Evolutionary conservation across 2,797 vertebrate species (phyloP), one percentile per base, ranked within the genome.

Genomic region (Heteromormyrus szaboi): DNA sequence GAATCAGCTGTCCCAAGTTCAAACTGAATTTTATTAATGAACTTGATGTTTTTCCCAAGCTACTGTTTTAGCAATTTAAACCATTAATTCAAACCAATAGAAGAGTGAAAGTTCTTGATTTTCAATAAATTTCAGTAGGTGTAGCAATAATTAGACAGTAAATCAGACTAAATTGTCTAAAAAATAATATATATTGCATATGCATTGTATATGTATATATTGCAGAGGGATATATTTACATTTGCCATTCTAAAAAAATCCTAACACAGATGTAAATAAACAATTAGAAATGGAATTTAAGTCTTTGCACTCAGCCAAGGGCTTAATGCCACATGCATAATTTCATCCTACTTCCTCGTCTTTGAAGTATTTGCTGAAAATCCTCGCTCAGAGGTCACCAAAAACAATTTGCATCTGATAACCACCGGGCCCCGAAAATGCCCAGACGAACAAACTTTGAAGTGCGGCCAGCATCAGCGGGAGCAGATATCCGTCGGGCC

Each of bases 331-430:
- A 59, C 81, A 65, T 85, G 79, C 59, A 89, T 62, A 62, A 65
- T 89, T 51, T 88, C 19, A 53, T 83, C 22, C 17, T 88, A 76
- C 33, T 68, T 85, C 37, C 17, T 19, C 62, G 79, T 48, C 37
- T 88, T 83, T 88, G 44, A 89, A 83, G 76, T 79, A 83, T 81
- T 62, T 50, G 51, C 79, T 86, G 87, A 88, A 85, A 88, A 88
- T 76, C 89, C 76, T 87, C 81, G 25, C n/a, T 11, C 72, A 89
- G 86, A 87, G 86, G 89, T 89, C 89, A 88, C 53, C 2, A 6
- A 85, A 88, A 88, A 89, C 59, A 85, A 89, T 86, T 79, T 87
- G 81, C 89, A 89, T 89, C 76, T 87, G 89, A 89, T 89, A 87
- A 88, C 54, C 44, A 53, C 86, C n/a, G 50, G 88, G 83, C 89